Conservation (phyloP, 2,888 invertebrate species). For the Pimpla rufipes region DNA sequence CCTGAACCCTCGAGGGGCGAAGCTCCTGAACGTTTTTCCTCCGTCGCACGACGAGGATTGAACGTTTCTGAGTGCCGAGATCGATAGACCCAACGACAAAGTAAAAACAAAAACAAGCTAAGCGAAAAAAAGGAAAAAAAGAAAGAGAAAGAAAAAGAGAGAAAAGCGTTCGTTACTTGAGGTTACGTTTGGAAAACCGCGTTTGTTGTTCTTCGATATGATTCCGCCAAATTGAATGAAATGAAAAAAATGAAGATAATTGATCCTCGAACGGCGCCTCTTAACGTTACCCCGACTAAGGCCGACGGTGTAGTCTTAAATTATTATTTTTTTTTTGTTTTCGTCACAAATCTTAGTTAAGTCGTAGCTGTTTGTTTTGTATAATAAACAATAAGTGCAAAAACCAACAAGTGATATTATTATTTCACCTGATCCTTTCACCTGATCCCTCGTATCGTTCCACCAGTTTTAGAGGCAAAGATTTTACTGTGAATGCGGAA, state of each 20-base stretch:
- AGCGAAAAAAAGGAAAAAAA: background rate
- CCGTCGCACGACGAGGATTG: background rate
- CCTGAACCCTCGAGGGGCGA: background rate
- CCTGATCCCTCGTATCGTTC: background rate
- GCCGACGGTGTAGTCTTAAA: slow-evolving; percentile 72
- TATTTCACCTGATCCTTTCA: background rate
- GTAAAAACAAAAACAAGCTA: background rate
- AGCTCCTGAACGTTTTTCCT: background rate
- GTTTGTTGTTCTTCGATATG: slow-evolving; percentile 68
- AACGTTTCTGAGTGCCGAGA: background rate
- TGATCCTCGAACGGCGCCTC: slow-evolving; percentile 70
- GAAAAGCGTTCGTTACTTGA: slow-evolving; percentile 75
- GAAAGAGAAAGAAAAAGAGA: background rate
- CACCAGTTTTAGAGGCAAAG: too few relatives aligned
- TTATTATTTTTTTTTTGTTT: slow-evolving; percentile 68
- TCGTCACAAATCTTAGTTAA: slow-evolving; percentile 72
- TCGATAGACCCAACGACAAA: slow-evolving; percentile 69
- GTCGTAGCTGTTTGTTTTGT: slow-evolving; percentile 77
- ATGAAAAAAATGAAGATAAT: slow-evolving; percentile 51
- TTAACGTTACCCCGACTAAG: slow-evolving; percentile 79
- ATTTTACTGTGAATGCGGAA: background rate
- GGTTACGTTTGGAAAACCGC: slow-evolving; percentile 78
- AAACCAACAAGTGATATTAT: slow-evolving; percentile 51
- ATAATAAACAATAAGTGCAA: slow-evolving; percentile 76
- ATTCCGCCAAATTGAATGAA: slow-evolving; percentile 40